phyloP scores from a whole-genome alignment of 2,113 vertebrate genomes.

The Leucopternis melanops region DNA sequence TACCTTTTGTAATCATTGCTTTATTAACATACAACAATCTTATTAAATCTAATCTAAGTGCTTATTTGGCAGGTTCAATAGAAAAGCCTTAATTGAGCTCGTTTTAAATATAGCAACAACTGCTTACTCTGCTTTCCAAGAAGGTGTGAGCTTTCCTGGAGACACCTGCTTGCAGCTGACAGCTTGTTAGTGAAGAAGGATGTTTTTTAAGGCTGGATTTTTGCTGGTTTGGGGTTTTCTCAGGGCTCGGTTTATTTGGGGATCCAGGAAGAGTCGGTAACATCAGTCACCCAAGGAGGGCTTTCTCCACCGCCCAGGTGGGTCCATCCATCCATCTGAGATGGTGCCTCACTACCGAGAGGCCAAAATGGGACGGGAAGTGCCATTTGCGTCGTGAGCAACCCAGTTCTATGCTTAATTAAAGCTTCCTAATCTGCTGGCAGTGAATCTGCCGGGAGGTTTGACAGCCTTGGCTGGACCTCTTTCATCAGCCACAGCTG shows the following conservation, averaged over 20 bases:
- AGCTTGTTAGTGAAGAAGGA: slow-evolving; percentile 46
- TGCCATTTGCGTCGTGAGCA: not conserved
- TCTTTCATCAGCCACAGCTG: slow-evolving; percentile 66
- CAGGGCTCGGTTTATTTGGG: not conserved
- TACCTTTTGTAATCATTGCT: slow-evolving; percentile 51
- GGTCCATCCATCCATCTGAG: not conserved
- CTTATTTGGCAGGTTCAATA: slow-evolving; percentile 63
- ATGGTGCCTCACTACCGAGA: not conserved
- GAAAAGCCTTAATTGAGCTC: slow-evolving; percentile 59
- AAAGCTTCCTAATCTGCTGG: slow-evolving; percentile 36
- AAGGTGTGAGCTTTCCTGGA: slow-evolving; percentile 19
- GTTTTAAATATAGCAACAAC: slow-evolving; percentile 50
- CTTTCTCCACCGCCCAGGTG: not conserved
- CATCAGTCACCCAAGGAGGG: not conserved
- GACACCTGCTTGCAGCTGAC: slow-evolving; percentile 35
- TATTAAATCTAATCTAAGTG: slow-evolving; percentile 60
- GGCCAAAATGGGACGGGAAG: slow-evolving; percentile 20
- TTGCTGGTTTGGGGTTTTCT: slow-evolving; percentile 12
- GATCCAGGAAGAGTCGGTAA: not conserved
- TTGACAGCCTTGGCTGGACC: slow-evolving; percentile 30
- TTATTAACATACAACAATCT: slow-evolving; percentile 54
- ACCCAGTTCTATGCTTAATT: slow-evolving; percentile 25
- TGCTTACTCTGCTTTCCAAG: slow-evolving; percentile 58
- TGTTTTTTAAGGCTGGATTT: not conserved
- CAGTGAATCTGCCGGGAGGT: slow-evolving; percentile 32